phyloP scores from a whole-genome alignment of 2,888 invertebrate genomes.

The Cerceris ruficornis region DNA sequence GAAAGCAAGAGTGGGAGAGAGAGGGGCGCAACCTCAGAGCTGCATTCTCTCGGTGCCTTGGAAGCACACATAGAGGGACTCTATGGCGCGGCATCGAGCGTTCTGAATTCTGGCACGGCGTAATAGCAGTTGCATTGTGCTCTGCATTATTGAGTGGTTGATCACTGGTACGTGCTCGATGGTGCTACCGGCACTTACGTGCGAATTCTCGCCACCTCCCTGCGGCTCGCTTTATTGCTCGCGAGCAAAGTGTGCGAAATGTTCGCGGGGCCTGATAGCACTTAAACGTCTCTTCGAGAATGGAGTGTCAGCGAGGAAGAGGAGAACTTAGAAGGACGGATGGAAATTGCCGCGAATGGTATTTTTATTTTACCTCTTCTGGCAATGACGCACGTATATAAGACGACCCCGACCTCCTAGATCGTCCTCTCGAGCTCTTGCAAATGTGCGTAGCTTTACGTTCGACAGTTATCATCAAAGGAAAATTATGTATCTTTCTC shows the following conservation, averaged over 20 bases:
- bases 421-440: too few relatives aligned
- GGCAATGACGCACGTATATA: too few relatives aligned
- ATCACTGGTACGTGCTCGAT: neutral
- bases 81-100: neutral
- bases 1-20: neutral
- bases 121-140: conserved; percentile 3
- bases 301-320: neutral
- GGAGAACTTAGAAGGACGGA: too few relatives aligned
- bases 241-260: neutral
- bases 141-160: conserved; percentile 6
- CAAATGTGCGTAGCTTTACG: too few relatives aligned
- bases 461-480: too few relatives aligned
- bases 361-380: too few relatives aligned
- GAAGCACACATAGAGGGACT: neutral
- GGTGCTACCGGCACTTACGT: neutral
- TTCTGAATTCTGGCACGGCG: neutral
- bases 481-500: too few relatives aligned
- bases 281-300: neutral
- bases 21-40: neutral
- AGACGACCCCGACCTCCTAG: too few relatives aligned
- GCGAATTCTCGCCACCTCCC: neutral
- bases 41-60: neutral
- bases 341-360: too few relatives aligned
- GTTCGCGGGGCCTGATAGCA: neutral
- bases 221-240: neutral